Base-by-base conservation (phyloP, 2,113 vertebrate species). In the Dromaius novaehollandiae region DNA sequence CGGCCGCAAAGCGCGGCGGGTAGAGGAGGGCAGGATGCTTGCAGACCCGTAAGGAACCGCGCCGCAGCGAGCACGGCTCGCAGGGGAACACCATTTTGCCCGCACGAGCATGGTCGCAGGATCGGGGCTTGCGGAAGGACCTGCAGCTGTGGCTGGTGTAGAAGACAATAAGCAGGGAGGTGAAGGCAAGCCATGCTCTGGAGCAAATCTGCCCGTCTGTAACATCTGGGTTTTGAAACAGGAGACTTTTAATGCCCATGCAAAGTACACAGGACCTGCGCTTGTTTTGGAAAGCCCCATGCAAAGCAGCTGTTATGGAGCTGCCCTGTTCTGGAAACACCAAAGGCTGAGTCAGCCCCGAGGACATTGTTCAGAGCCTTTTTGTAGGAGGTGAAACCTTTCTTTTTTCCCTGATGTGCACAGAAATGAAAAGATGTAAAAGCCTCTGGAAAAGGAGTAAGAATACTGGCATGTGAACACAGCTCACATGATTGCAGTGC, bases 101-200 rank as follows among this genome's bases (percentile, higher is more conserved):
- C 40, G 5, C 40, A 21, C 34, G 14, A 44, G 38, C 55, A 8
- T 9, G 22, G 13, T 58, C 63, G 73, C 73, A 48, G 70, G 56
- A 74, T 44, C 22, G 13, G 38, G 22, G 60, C 34, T 76, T 74
- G 61, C 38, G 28, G 30, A 64, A n/a, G 42, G 79, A n/a, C 58
- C 25, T 24, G 36, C 11, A 36, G 56, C 56, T 61, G 56, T 46
- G 40, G n/a, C 36, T 64, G 75, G 51, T 11, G 28, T 28, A 28
- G 56, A 15, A 1, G 8, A 69, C 4, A 2, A 7, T 6, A 61
- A 61, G 56, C 1, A 2, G 68, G 66, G 4, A 36, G 46, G 82
- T 34, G 53, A 55, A 40, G 25, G 30, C 22, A 58, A 81, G 42
- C 34, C 4, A 17, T 40, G 6, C 40, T 65, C 42, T 65, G 64